Evolutionary conservation across 1,140 invertebrate species (phyloP).

Genomic region (Hyles vespertilio): DNA sequence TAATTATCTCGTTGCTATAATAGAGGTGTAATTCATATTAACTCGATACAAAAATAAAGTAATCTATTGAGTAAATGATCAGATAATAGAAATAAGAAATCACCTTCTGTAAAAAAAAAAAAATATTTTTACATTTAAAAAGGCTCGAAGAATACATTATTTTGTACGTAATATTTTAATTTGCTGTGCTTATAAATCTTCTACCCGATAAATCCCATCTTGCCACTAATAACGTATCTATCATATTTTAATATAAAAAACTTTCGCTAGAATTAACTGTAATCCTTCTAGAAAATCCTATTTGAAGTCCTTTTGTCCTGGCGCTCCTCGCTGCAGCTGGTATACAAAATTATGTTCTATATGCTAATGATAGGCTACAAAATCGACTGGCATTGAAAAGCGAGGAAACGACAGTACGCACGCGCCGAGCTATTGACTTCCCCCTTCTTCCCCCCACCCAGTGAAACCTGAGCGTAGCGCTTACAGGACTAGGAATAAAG

Average conservation of each 20-base stretch:
- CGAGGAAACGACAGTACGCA: slow-evolving; percentile 35
- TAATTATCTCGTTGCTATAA: too few species aligned
- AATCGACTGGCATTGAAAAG: not conserved
- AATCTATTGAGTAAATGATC: too few species aligned
- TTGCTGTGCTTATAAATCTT: too few species aligned
- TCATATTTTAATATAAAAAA: not conserved
- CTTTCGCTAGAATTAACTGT: not conserved
- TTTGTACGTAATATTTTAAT: too few species aligned
- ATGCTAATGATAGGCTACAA: slow-evolving; percentile 16
- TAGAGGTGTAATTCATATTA: too few species aligned
- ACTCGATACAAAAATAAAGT: too few species aligned
- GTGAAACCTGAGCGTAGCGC: slow-evolving; percentile 49
- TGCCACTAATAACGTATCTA: too few species aligned
- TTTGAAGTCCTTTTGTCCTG: slow-evolving; percentile 18
- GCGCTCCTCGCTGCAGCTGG: not conserved
- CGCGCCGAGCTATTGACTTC: slow-evolving; percentile 55
- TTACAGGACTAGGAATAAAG: slow-evolving; percentile 42
- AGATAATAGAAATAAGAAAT: too few species aligned
- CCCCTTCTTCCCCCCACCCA: slow-evolving; percentile 23
- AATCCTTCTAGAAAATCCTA: slow-evolving; percentile 4
- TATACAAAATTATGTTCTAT: slow-evolving; percentile 15
- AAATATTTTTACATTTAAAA: too few species aligned
- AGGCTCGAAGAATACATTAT: too few species aligned
- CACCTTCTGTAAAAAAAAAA: too few species aligned
- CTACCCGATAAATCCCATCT: too few species aligned